A percentile compares a stretch with the other conserved stretches of the same genome.
Conservation (phyloP, 1,140 invertebrate species). For the Drosophila jambulina region DNA sequence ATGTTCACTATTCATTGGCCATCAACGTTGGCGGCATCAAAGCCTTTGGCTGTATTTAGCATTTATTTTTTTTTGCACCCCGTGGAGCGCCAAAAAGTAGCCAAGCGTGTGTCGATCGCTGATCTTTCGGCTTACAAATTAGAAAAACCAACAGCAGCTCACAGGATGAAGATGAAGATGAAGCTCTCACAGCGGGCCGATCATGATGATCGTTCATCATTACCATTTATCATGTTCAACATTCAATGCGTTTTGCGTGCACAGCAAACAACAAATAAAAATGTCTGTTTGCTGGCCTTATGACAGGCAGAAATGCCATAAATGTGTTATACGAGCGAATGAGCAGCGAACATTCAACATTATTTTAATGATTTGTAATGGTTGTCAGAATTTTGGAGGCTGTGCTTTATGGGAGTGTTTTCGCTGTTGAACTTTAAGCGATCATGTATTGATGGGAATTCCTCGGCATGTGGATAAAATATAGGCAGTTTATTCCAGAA, state of each 20-base stretch:
- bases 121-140: constrained; percentile 76
- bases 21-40: constrained; percentile 58
- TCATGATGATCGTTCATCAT: constrained; percentile 78
- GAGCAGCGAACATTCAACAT: constrained; percentile 44
- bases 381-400: constrained; percentile 66
- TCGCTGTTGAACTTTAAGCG: constrained; percentile 17
- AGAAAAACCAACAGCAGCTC: constrained; percentile 70
- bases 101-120: constrained; percentile 72
- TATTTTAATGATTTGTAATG: constrained; percentile 73
- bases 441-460: constrained; percentile 21
- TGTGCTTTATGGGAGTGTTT: constrained; percentile 42
- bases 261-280: constrained; percentile 74
- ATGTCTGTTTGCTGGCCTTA: constrained; percentile 72
- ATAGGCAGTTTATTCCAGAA: background rate
- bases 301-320: constrained; percentile 69
- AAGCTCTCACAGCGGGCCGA: constrained; percentile 45
- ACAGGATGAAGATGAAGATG: constrained; percentile 57
- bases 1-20: constrained; percentile 73
- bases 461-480: constrained; percentile 4
- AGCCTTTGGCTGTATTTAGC: constrained; percentile 62
- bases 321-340: constrained; percentile 56
- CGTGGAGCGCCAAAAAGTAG: constrained; percentile 77
- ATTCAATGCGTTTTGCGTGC: constrained; percentile 63
- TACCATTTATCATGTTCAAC: constrained; percentile 59
- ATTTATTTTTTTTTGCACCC: constrained; percentile 36